Conservation (phyloP, 2,113 vertebrate genomes). For the Turnix velox region DNA sequence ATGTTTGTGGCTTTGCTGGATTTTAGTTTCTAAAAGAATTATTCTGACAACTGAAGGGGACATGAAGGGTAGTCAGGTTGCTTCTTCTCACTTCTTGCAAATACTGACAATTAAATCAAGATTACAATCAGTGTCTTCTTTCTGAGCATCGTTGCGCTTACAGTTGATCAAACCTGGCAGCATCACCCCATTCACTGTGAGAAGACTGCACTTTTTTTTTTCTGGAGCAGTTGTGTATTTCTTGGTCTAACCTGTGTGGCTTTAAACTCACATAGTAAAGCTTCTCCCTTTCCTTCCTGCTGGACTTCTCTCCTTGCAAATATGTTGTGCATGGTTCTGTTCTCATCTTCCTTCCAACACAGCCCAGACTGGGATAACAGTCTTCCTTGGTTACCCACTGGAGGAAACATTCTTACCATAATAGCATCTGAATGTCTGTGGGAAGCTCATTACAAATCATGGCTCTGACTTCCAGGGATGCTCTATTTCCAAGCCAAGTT, state of each 20-base stretch:
- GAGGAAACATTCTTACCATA: background rate
- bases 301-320: background rate
- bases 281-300: slow-evolving; percentile 47
- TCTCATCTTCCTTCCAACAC: background rate
- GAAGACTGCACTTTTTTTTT: background rate
- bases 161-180: background rate
- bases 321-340: background rate
- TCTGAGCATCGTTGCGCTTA: background rate
- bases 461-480: background rate
- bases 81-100: background rate
- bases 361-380: background rate
- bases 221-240: background rate
- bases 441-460: background rate
- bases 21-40: background rate
- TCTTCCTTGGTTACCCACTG: background rate
- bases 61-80: background rate
- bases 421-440: background rate
- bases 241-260: background rate
- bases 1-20: slow-evolving; percentile 29
- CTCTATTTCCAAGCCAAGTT: background rate
- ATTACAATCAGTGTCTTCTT: background rate
- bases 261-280: background rate
- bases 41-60: background rate
- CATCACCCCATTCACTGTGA: background rate
- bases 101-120: background rate